Evolutionary conservation across 2,888 invertebrate species (phyloP), one percentile per base, ranked within the genome.

Genomic region (Agonopterix arenella): DNA sequence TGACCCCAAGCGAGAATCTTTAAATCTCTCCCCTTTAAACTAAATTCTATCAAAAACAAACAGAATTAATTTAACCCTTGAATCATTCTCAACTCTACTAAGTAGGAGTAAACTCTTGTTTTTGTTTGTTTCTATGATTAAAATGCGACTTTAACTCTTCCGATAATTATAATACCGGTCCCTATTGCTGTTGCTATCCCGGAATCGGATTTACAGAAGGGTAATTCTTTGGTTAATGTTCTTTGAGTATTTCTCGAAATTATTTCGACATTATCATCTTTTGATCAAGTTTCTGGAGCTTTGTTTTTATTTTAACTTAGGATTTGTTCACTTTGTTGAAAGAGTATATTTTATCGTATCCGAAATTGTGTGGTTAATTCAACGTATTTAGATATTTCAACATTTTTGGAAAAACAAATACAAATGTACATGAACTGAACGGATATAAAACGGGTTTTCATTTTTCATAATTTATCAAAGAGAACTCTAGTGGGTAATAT

Each of bases 41-140:
- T 11, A 50, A 50, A 68, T 71, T 67, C 50, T 65, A 68, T 67
- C 66, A 67, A 70, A 70, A 71, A 73, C 69, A 69, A 53, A 48
- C 50, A 68, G 70, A 68, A 52, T 57, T 66, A 72, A 70, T 75
- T 70, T 70, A 73, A 74, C 66, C 71, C 66, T 63, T 62, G 61
- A 69, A 69, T 72, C 70, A 69, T 70, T 71, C 60, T 58, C 56
- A 70, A 76, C 70, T 75, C 65, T 28, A 60, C 68, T 71, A 81
- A 81, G 79, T 78, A 78, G 73, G 70, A 66, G 65, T 68, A 74
- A 76, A 76, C 75, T 73, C 73, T 64, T 73, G 74, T 76, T 83
- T 78, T 76, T 81, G 80, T 83, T 83, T 84, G 80, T 83, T 83
- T 81, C 76, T 82, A 73, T 82, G 84, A 84, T 84, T 81, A 85